Percentiles rank a stretch among this genome's conserved stretches.
These are phyloP conservation scores for Momotus momota DNA, from an alignment of 2,797 vertebrate genomes.

Conservation along the genomic window DNA sequence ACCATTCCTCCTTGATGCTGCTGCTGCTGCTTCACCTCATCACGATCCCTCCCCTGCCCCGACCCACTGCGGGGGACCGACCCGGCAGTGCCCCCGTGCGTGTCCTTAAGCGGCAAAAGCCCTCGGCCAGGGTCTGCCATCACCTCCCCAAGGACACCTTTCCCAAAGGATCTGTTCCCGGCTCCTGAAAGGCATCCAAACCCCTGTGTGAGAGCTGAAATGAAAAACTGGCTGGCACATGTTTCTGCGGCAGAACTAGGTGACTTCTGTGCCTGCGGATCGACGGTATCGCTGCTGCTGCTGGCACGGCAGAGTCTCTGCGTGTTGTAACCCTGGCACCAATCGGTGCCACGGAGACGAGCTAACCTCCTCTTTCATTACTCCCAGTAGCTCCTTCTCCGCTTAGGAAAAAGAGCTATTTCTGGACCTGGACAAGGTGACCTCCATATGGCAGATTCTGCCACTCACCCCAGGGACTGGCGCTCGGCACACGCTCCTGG, in stretches of 20 bases:
- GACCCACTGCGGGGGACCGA: neutral
- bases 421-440: slow-evolving; percentile 71
- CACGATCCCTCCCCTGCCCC: neutral
- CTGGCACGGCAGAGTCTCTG: slow-evolving; percentile 40
- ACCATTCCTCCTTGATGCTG: neutral
- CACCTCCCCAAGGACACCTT: slow-evolving; percentile 21
- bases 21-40: neutral
- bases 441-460: slow-evolving; percentile 70
- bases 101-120: neutral
- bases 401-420: slow-evolving; percentile 65
- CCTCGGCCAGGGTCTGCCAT: neutral
- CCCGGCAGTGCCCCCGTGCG: rapidly evolving
- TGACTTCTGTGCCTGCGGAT: slow-evolving; percentile 50
- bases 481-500: slow-evolving; percentile 31
- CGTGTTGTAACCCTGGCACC: slow-evolving; percentile 58
- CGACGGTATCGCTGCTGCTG: slow-evolving; percentile 12
- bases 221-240: slow-evolving; percentile 19
- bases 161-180: neutral
- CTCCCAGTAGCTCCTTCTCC: slow-evolving; percentile 41
- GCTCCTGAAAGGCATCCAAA: slow-evolving; percentile 43
- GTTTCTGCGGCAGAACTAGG: neutral
- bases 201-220: slow-evolving; percentile 29
- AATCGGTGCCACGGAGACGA: slow-evolving; percentile 41
- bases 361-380: slow-evolving; percentile 51
- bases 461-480: slow-evolving; percentile 45